Conservation (phyloP, 2,888 invertebrate genomes). For the Lasiommata megera region DNA sequence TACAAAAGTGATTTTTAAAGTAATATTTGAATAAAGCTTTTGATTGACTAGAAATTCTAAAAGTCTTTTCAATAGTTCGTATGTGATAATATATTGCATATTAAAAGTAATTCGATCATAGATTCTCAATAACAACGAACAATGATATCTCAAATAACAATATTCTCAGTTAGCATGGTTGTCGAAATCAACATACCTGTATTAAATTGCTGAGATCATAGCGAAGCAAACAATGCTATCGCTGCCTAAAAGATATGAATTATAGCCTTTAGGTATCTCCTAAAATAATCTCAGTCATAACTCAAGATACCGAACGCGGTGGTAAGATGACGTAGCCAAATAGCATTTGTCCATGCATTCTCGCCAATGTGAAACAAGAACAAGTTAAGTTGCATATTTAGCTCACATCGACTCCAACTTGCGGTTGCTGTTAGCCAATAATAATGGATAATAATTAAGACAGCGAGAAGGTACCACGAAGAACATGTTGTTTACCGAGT, state of each 20-base stretch:
- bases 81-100: too few relatives aligned
- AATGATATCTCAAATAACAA: neutral
- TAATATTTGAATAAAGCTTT: too few relatives aligned
- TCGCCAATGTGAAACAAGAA: slow-evolving; percentile 37
- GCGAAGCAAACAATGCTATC: slow-evolving; percentile 2
- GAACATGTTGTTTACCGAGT: too few relatives aligned
- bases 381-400: neutral
- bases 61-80: too few relatives aligned
- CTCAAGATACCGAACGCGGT: slow-evolving; percentile 29
- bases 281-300: slow-evolving; percentile 23
- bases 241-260: neutral
- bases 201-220: neutral
- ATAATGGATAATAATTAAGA: too few relatives aligned
- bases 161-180: neutral
- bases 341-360: slow-evolving; percentile 31
- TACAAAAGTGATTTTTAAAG: too few relatives aligned
- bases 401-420: neutral
- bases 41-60: too few relatives aligned
- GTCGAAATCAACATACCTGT: neutral
- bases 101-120: too few relatives aligned
- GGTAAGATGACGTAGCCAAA: slow-evolving; percentile 24
- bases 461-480: too few relatives aligned
- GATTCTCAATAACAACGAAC: too few relatives aligned
- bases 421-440: too few relatives aligned
- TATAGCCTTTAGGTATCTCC: slow-evolving; percentile 7